phyloP scores from a whole-genome alignment of 2,113 vertebrate genomes.

The Phocoena phocoena region DNA sequence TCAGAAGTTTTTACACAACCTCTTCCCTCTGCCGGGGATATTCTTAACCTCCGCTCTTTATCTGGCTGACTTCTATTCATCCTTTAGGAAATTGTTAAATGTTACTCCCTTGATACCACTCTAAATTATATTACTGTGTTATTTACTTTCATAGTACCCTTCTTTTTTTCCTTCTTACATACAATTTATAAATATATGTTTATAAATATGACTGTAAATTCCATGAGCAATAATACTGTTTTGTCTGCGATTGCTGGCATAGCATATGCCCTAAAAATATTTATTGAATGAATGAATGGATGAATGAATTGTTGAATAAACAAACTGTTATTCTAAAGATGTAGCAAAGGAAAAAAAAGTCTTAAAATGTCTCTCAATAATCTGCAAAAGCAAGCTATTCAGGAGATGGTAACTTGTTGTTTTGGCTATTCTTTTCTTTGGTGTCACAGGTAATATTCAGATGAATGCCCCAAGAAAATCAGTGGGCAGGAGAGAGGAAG shows the following conservation, averaged over 20 bases:
- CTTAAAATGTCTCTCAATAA: background rate
- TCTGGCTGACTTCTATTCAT: background rate
- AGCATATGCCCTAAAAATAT: background rate
- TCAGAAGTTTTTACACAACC: background rate
- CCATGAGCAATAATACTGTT: background rate
- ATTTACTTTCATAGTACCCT: background rate
- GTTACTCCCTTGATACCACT: background rate
- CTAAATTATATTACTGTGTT: background rate
- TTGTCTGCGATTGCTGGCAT: background rate
- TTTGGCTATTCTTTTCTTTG: background rate
- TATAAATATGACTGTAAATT: constrained; percentile 3
- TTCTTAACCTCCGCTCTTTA: background rate
- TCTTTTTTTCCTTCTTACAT: background rate
- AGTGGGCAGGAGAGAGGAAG: constrained; percentile 19
- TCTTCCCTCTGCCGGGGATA: background rate
- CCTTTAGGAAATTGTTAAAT: background rate
- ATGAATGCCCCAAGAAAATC: constrained; percentile 79
- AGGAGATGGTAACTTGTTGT: background rate
- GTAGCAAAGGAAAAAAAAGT: background rate
- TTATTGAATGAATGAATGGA: background rate
- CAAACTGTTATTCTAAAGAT: constrained; percentile 15
- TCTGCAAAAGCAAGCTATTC: background rate
- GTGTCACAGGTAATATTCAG: constrained; percentile 75
- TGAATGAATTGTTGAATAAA: background rate
- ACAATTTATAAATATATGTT: background rate